Percentiles rank a stretch among this genome's conserved stretches.
Evolutionary conservation across 2,888 invertebrate genomes (phyloP).

Genomic region (Anagyrus pseudococci): DNA sequence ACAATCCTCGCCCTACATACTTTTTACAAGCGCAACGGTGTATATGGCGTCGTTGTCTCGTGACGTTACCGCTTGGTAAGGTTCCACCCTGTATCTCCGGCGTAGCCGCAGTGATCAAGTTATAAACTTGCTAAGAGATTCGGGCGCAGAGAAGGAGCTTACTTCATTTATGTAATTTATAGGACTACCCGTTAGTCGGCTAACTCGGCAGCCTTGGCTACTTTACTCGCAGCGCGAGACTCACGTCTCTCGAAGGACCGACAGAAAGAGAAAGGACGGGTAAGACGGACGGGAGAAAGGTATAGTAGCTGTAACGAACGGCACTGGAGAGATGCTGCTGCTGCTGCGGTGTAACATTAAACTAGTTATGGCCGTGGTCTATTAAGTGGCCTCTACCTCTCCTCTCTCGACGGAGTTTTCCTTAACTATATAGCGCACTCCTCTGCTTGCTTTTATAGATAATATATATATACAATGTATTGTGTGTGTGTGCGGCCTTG

Average conservation of each 20-base stretch:
- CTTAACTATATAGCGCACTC: constrained; percentile 18
- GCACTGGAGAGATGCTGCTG: constrained; percentile 30
- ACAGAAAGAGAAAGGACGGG: constrained; percentile 38
- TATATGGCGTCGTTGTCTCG: too few relatives aligned
- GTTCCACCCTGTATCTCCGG: background rate
- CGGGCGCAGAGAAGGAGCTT: constrained; percentile 42
- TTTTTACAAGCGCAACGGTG: too few relatives aligned
- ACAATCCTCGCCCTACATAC: too few relatives aligned
- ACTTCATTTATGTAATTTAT: constrained; percentile 58
- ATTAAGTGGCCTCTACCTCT: constrained; percentile 38
- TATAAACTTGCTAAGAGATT: constrained; percentile 55
- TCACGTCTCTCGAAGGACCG: background rate
- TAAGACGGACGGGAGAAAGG: background rate
- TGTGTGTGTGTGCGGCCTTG: too few relatives aligned
- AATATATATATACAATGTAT: too few relatives aligned
- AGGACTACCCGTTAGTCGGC: constrained; percentile 48
- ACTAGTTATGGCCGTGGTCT: constrained; percentile 49
- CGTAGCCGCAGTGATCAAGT: constrained; percentile 49
- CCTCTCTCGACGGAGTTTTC: constrained; percentile 31
- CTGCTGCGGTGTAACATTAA: constrained; percentile 51
- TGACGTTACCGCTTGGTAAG: too few relatives aligned
- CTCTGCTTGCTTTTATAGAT: too few relatives aligned
- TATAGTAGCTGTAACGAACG: too few relatives aligned
- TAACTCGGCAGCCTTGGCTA: constrained; percentile 40
- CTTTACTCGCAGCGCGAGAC: too few relatives aligned